Base-by-base conservation (phyloP, 1,140 invertebrate species). In the Druon quercuslanigerum region DNA sequence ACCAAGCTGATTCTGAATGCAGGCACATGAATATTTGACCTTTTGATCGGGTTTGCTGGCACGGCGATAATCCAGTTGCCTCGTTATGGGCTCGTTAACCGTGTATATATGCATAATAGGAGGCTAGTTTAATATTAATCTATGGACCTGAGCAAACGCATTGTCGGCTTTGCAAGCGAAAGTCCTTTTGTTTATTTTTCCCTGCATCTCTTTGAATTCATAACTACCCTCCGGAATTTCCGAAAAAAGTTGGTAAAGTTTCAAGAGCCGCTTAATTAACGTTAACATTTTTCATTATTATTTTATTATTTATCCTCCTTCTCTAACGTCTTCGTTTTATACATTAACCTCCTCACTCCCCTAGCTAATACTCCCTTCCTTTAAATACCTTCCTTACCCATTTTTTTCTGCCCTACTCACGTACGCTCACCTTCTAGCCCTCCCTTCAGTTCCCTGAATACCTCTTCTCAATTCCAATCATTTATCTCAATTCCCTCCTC, bases 181-280 rank as follows among this genome's bases (percentile, higher is more conserved):
- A 66, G 57, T 66, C 25, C 57, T 66, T 66, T 66, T 66, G 57
- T 66, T 66, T 66, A 66, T 66, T 33, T 66, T 66, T 33, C 57
- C n/a, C 57, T 60, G 20, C 56, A 60, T 60, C 6, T 25, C 20
- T 25, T 25, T 60, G 56, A 33, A 60, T 60, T 60, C 25, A 25
- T 60, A 56, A 56, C 56, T 20, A n/a, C 25, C 14, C 20, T 14
- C 11, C 5, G 1, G 3, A 14, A 33, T 20, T 66, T 66, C 0
- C 57, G 6, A 66, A 13, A 17, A 66, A 66, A 66, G 40, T 7
- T 66, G 3, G 25, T 66, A 20, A 8, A 60, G 57, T 33, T 33
- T 40, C 19, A 66, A 66, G 40, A 16, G 5, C 25, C n/a, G 20
- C 40, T 66, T 66, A 66, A 66, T 66, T 66, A 40, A 66, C 0